Evolutionary conservation across 2,797 vertebrate species (phyloP), one percentile per base, ranked within the genome.

Genomic region (Mormyrus proboscirostris): DNA sequence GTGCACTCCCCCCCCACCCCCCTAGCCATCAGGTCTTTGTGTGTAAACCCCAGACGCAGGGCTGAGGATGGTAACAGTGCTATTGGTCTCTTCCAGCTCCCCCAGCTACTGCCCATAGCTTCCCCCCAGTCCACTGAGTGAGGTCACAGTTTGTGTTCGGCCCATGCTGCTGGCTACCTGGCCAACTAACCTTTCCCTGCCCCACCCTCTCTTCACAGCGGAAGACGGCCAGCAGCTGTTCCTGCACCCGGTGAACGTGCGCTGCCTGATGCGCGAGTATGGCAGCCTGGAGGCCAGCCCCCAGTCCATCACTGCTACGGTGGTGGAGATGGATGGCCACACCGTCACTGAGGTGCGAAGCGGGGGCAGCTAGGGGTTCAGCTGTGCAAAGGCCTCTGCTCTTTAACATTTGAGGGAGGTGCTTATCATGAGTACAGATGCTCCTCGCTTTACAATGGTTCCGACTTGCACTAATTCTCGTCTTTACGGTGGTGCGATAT

Each of bases 221-320:
- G 98, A 99, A 44, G 98, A 99, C 44, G 98, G 98, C 51, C 98
- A 99, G 93, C 97, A 99, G 94, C 97, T 99, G 97, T 99, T 98
- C 93, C 96, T 99, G 92, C 97, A 99, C 92, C 98, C 99, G 0
- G 96, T 99, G 93, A 99, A 99, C 0, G 97, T 99, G 87, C 97
- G 98, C 90, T 99, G 99, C 93, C 96, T 99, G 1, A 92, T 98
- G 92, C 96, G 96, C 65, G 96, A 99, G 87, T 99, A 99, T 0
- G 97, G 98, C 93, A 99, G 97, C 94, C 93, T 99, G 94, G 99
- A 99, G 94, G 96, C 95, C 91, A 97, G 99, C 91, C 99, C 99
- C 0, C 96, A 98, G 92, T 96, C 96, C 90, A 98, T 99, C 94
- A 99, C 97, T 0, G 98, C 98, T 55, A 93, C 95, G 0, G 97